Conservation (phyloP, 2,888 invertebrate genomes). For the Drosophila maculinotata region DNA sequence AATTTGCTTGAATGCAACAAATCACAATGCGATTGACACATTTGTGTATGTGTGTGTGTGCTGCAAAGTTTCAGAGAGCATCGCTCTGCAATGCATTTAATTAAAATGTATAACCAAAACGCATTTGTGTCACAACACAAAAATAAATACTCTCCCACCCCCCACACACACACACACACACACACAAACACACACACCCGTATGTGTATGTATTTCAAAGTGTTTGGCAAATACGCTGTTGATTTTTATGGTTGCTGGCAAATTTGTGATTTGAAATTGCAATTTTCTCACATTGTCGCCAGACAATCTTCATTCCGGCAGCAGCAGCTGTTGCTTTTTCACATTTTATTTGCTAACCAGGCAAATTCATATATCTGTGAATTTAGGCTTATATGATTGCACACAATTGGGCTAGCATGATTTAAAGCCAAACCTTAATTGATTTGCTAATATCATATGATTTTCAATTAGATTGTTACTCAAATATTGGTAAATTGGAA, state of each 20-base stretch:
- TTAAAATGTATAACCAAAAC: constrained; percentile 41
- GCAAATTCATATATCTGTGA: background rate
- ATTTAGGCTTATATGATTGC: background rate
- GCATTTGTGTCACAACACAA: constrained; percentile 18
- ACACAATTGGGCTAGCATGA: background rate
- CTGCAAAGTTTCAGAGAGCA: constrained; percentile 28
- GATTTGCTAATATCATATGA: constrained; percentile 24
- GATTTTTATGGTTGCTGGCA: constrained; percentile 29
- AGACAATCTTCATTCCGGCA: background rate
- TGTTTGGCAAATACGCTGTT: constrained; percentile 30
- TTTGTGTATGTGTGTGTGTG: constrained; percentile 8
- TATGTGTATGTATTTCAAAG: constrained; percentile 9
- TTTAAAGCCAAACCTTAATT: constrained; percentile 3
- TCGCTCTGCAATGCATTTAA: constrained; percentile 49
- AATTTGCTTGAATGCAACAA: constrained; percentile 26
- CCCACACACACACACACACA: constrained; percentile 16
- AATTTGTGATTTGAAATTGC: constrained; percentile 29
- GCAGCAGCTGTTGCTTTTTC: background rate
- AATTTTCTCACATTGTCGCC: constrained; percentile 38
- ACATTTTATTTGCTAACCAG: background rate
- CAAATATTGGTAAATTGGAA: constrained; percentile 1
- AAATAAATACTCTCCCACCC: no score
- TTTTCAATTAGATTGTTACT: constrained; percentile 4
- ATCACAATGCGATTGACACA: constrained; percentile 19
- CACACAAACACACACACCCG: constrained; percentile 14